phyloP scores from a whole-genome alignment of 2,888 invertebrate genomes.

The Trichogramma evanescens region DNA sequence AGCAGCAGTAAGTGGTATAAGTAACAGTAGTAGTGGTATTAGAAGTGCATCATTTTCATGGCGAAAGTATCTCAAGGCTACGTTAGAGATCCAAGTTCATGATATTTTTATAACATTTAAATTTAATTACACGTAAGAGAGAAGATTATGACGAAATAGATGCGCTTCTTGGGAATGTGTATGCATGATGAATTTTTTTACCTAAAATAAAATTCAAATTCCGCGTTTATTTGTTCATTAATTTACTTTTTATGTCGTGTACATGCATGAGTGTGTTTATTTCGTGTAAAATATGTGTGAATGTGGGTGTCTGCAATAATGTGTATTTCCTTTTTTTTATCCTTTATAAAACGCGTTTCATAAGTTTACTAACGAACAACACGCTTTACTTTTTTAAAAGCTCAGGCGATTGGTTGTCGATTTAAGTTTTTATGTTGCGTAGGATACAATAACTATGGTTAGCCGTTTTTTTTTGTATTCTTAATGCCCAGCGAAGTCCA shows the following conservation, averaged over 20 bases:
- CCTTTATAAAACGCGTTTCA: conserved; percentile 9
- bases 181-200: too few relatives aligned
- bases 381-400: conserved; percentile 18
- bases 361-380: conserved; percentile 3
- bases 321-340: conserved; percentile 11
- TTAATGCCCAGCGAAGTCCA: conserved; percentile 47
- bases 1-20: too few relatives aligned
- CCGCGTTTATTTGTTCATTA: background rate
- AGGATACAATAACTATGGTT: conserved; percentile 39
- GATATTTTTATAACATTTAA: too few relatives aligned
- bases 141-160: too few relatives aligned
- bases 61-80: too few relatives aligned
- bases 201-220: background rate
- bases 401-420: conserved; percentile 21
- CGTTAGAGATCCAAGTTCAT: too few relatives aligned
- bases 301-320: conserved; percentile 18
- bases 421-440: conserved; percentile 19
- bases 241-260: background rate
- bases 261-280: background rate
- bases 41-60: too few relatives aligned
- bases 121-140: too few relatives aligned
- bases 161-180: too few relatives aligned
- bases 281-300: conserved; percentile 13
- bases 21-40: too few relatives aligned
- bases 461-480: conserved; percentile 32